phyloP scores from a whole-genome alignment of 2,888 invertebrate genomes.

The Trissoscelio sp. region DNA sequence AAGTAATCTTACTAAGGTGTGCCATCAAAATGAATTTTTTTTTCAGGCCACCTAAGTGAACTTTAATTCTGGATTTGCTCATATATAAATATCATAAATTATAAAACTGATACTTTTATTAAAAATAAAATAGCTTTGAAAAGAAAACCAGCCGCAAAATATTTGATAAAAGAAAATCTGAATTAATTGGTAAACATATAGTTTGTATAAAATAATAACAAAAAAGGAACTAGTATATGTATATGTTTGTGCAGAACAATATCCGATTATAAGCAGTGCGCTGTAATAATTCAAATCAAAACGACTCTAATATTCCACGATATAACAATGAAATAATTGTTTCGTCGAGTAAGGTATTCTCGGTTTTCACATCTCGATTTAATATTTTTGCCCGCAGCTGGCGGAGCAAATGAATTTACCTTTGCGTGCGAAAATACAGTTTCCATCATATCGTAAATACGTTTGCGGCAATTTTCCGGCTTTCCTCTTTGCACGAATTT shows the following conservation, averaged over 20 bases:
- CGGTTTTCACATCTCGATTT: conserved; percentile 36
- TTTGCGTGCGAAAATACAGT: conserved; percentile 54
- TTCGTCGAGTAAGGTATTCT: conserved; percentile 7
- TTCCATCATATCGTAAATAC: conserved; percentile 55
- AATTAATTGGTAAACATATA: too few species aligned
- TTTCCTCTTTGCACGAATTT: conserved; percentile 47
- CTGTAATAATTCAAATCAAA: conserved; percentile 23
- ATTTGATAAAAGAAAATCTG: too few species aligned
- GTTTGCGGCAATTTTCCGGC: conserved; percentile 58
- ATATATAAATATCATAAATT: too few species aligned
- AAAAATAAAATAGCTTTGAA: too few species aligned
- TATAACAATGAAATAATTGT: conserved; percentile 44
- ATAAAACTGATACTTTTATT: too few species aligned
- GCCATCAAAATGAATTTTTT: too few species aligned
- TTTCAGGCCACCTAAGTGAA: too few species aligned
- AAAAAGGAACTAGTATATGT: too few species aligned
- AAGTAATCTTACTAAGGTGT: too few species aligned
- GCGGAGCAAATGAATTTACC: conserved; percentile 50
- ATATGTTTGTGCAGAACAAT: background rate
- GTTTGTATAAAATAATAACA: too few species aligned
- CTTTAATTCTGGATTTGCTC: too few species aligned
- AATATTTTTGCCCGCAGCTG: conserved; percentile 39
- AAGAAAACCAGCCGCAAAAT: too few species aligned
- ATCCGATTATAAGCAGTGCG: conserved; percentile 8
- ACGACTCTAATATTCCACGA: conserved; percentile 1